A percentile compares a stretch with the other conserved stretches of the same genome.
These are phyloP conservation scores for Cheilosia pagana DNA, from an alignment of 2,888 invertebrate species.

Conservation along the genomic window DNA sequence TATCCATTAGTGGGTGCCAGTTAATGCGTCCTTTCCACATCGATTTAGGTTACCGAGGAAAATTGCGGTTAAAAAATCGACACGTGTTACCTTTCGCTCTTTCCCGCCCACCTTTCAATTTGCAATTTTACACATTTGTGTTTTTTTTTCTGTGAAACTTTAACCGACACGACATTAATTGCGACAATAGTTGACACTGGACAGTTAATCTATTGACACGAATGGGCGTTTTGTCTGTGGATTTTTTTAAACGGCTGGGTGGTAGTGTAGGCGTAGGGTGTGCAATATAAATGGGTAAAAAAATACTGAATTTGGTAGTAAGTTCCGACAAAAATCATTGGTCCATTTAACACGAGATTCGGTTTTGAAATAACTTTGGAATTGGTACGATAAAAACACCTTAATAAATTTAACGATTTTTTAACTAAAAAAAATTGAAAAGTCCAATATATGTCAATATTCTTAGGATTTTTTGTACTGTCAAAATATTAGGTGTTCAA, in stretches of 20 bases:
- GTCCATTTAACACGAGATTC: no score
- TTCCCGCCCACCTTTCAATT: not conserved
- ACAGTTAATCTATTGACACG: slow-evolving; percentile 64
- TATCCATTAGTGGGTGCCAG: slow-evolving; percentile 7
- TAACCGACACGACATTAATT: slow-evolving; percentile 60
- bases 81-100: not conserved
- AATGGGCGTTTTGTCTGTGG: slow-evolving; percentile 55
- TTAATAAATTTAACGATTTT: no score
- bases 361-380: no score
- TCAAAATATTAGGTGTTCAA: no score
- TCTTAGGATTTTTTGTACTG: no score
- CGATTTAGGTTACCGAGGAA: slow-evolving; percentile 21
- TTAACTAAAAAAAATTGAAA: no score
- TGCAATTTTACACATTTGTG: slow-evolving; percentile 23
- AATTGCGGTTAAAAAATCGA: not conserved
- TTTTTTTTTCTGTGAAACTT: slow-evolving; percentile 37
- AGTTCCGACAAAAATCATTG: no score
- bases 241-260: slow-evolving; percentile 5
- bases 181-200: slow-evolving; percentile 56
- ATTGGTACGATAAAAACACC: no score
- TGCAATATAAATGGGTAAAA: no score
- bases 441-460: no score
- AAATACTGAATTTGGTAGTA: no score
- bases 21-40: slow-evolving; percentile 24
- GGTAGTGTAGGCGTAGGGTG: no score